Percentiles rank a stretch among this genome's conserved stretches.
phyloP scores from a whole-genome alignment of 1,140 invertebrate species.

The Lysiphlebus fabarum region DNA sequence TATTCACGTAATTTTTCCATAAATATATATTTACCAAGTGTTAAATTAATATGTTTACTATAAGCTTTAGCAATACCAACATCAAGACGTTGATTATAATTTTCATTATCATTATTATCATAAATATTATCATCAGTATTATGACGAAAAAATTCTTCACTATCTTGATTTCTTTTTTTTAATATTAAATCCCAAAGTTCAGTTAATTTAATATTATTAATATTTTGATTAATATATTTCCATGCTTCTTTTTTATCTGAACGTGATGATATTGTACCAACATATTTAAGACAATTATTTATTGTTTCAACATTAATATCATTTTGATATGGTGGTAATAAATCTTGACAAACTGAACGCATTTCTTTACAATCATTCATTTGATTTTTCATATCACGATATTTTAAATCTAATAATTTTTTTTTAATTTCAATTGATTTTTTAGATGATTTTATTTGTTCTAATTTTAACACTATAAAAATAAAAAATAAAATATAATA shows the following conservation, averaged over 20 bases:
- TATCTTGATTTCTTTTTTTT: constrained; percentile 33
- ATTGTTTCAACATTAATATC: constrained; percentile 35
- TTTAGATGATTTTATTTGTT: constrained; percentile 24
- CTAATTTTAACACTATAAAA: not conserved
- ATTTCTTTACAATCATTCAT: constrained; percentile 39
- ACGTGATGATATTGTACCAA: constrained; percentile 37
- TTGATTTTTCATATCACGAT: constrained; percentile 34
- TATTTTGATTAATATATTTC: constrained; percentile 33
- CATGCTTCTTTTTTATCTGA: constrained; percentile 40
- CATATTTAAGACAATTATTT: constrained; percentile 34
- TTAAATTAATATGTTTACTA: constrained; percentile 36
- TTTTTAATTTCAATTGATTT: constrained; percentile 31
- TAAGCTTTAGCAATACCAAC: constrained; percentile 37
- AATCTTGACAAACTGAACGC: constrained; percentile 38
- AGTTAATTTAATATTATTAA: constrained; percentile 35
- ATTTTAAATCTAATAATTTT: constrained; percentile 38
- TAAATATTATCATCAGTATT: not conserved
- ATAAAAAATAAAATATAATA: not conserved
- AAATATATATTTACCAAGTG: constrained; percentile 29
- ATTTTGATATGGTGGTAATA: constrained; percentile 38
- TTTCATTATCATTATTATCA: constrained; percentile 14
- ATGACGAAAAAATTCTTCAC: constrained; percentile 32
- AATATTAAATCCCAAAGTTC: constrained; percentile 42
- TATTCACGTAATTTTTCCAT: constrained; percentile 27
- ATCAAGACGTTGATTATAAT: constrained; percentile 28